These are phyloP conservation scores for Zelostemma sp. DNA, from an alignment of 1,140 invertebrate species.

Conservation along the genomic window DNA sequence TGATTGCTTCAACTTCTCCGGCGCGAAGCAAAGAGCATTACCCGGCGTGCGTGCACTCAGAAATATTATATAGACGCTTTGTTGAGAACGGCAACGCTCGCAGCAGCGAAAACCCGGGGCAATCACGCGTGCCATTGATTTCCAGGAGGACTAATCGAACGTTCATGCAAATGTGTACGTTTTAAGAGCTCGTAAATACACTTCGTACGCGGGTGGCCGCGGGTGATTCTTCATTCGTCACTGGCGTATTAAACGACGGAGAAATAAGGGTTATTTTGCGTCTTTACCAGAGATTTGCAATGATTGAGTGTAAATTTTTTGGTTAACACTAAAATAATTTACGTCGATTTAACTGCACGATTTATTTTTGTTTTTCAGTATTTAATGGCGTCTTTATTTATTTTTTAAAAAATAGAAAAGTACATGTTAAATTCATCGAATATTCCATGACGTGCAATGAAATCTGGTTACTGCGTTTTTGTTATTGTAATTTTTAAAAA, in stretches of 20 bases:
- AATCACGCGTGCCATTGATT: constrained; percentile 16
- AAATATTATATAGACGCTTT: constrained; percentile 10
- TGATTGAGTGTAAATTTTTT: too few relatives aligned
- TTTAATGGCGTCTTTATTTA: too few relatives aligned
- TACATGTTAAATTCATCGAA: too few relatives aligned
- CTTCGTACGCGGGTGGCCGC: constrained; percentile 9
- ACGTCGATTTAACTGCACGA: too few relatives aligned
- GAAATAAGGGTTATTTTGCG: too few relatives aligned
- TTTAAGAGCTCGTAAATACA: constrained; percentile 15
- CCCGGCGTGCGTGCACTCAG: neutral
- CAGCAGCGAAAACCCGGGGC: constrained; percentile 6
- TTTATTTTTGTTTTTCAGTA: too few relatives aligned
- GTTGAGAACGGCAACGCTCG: neutral
- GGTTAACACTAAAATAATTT: too few relatives aligned
- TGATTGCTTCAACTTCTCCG: neutral
- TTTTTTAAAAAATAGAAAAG: too few relatives aligned
- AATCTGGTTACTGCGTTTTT: too few relatives aligned
- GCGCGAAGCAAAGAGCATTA: neutral
- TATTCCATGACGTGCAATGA: too few relatives aligned
- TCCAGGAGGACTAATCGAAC: constrained; percentile 10
- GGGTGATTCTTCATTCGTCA: constrained; percentile 12
- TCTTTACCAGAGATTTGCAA: too few relatives aligned
- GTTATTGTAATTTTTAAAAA: too few relatives aligned
- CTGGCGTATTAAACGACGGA: neutral
- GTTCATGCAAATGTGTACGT: constrained; percentile 9